These are phyloP conservation scores for Sebastes flavidus DNA, from an alignment of 2,797 vertebrate genomes.

Conservation along the genomic window DNA sequence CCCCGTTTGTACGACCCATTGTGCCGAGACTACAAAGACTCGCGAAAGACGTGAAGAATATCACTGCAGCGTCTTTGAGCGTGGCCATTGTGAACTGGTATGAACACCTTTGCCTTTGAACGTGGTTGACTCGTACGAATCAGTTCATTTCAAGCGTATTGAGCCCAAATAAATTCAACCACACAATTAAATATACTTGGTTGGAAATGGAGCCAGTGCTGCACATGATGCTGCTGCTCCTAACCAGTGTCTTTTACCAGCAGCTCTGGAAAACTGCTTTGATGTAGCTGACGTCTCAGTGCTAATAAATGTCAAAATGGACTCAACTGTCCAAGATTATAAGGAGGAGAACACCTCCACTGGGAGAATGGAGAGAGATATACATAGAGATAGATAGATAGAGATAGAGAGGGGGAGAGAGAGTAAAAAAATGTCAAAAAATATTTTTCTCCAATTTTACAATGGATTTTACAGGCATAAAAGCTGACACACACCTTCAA, in stretches of 20 bases:
- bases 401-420: no score
- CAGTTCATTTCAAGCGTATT: not conserved
- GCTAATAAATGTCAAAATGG: conserved; percentile 44
- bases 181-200: not conserved
- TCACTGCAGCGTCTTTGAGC: not conserved
- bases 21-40: not conserved
- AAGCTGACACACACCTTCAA: conserved; percentile 47
- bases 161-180: not conserved
- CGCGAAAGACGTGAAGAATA: not conserved
- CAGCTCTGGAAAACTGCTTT: conserved; percentile 20
- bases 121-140: not conserved
- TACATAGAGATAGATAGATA: not conserved
- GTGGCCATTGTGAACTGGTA: not conserved
- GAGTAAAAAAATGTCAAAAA: no score
- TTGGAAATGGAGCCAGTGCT: not conserved
- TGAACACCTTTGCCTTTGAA: not conserved
- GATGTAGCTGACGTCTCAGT: conserved; percentile 20
- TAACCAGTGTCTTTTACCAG: not conserved
- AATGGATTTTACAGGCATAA: conserved; percentile 38
- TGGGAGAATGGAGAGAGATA: not conserved
- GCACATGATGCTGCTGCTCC: not conserved
- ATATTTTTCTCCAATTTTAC: conserved; percentile 8
- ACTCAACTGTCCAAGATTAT: conserved; percentile 36
- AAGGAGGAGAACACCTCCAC: not conserved
- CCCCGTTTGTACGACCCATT: not conserved